Percentiles rank a stretch among this genome's conserved stretches.
Evolutionary conservation across 2,113 vertebrate genomes (phyloP).

Genomic region (Oceanites oceanicus): DNA sequence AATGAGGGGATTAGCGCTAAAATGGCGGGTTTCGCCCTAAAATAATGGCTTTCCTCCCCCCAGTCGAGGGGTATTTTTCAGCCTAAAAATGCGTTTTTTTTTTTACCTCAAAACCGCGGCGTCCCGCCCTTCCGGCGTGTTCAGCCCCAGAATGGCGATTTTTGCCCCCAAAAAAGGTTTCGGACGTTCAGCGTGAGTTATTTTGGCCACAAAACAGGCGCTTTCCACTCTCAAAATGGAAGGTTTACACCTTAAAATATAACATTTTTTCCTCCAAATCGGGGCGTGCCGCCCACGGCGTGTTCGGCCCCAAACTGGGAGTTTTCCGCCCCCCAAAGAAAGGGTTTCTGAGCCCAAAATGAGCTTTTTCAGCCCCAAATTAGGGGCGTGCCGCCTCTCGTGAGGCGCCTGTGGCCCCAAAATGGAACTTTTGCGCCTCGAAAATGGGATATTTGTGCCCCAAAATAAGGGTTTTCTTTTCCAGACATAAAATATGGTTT

Average conservation of each 20-base stretch:
- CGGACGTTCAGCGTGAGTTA: rapidly evolving
- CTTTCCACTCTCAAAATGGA: rapidly evolving
- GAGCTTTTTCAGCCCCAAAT: rapidly evolving
- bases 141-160: background rate
- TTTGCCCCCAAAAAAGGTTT: background rate
- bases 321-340: rapidly evolving
- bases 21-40: rapidly evolving
- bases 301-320: rapidly evolving
- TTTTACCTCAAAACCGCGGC: background rate
- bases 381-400: rapidly evolving
- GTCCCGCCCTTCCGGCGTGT: too few species aligned
- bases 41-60: rapidly evolving
- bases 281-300: rapidly evolving
- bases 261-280: rapidly evolving
- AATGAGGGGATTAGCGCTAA: background rate
- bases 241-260: rapidly evolving
- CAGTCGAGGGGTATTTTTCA: rapidly evolving
- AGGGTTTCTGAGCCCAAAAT: rapidly evolving
- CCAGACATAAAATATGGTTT: rapidly evolving
- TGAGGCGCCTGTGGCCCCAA: rapidly evolving
- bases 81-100: rapidly evolving
- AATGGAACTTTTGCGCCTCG: rapidly evolving
- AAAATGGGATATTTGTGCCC: rapidly evolving
- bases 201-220: rapidly evolving
- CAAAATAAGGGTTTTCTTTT: rapidly evolving